Conservation (phyloP, 1,140 invertebrate genomes). For the Cryptotermes secundus region DNA sequence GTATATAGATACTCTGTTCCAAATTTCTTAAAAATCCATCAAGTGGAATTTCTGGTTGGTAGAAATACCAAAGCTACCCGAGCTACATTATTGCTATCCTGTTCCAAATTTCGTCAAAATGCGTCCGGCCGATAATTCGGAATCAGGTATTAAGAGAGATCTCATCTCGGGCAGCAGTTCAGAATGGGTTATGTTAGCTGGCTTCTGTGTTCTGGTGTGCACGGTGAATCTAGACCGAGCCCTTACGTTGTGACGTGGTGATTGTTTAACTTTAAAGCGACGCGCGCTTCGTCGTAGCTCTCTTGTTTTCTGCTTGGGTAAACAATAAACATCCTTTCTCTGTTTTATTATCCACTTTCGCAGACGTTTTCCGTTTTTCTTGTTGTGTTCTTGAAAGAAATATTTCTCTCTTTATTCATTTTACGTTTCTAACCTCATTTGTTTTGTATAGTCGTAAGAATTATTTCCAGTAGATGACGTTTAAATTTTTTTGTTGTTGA, state of each 20-base stretch:
- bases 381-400: neutral
- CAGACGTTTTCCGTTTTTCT: conserved; percentile 1
- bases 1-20: too few species aligned
- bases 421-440: neutral
- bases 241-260: neutral
- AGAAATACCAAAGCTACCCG: too few species aligned
- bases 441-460: neutral
- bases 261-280: neutral
- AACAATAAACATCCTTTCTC: neutral
- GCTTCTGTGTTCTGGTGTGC: too few species aligned
- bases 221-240: neutral
- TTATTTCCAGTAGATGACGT: neutral
- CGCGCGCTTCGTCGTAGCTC: neutral
- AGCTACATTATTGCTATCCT: too few species aligned
- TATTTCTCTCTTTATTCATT: neutral
- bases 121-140: too few species aligned
- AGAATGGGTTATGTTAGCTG: too few species aligned
- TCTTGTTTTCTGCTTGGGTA: conserved; percentile 14
- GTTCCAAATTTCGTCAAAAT: too few species aligned
- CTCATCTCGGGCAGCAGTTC: too few species aligned
- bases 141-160: too few species aligned
- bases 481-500: too few species aligned
- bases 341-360: conserved; percentile 17
- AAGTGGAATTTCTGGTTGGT: too few species aligned
- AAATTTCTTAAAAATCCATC: too few species aligned